phyloP scores from a whole-genome alignment of 2,113 vertebrate genomes.

The Xyrauchen texanus region DNA sequence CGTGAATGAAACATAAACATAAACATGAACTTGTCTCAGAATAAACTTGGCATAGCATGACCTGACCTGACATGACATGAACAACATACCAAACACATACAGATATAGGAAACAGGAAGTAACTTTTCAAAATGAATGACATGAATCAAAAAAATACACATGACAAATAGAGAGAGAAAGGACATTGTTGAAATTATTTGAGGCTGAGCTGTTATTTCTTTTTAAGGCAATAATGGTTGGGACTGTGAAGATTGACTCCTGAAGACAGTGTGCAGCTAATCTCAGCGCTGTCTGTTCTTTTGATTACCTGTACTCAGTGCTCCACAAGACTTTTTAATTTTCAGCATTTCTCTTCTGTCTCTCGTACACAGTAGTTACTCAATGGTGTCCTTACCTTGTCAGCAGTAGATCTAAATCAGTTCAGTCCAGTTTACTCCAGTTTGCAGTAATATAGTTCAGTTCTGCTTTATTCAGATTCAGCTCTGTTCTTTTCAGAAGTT shows the following conservation, averaged over 20 bases:
- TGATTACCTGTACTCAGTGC: neutral
- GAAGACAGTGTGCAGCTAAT: conserved; percentile 2
- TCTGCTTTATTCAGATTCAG: neutral
- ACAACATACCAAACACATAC: no score
- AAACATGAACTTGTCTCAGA: no score
- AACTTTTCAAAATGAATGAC: no score
- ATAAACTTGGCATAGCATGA: no score
- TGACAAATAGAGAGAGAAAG: neutral
- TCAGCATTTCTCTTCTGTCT: neutral
- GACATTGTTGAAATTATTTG: conserved; percentile 15
- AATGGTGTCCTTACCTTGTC: neutral
- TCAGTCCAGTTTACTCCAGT: no score
- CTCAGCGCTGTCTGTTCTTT: neutral
- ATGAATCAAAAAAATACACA: no score
- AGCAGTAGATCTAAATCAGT: neutral
- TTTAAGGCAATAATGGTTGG: neutral
- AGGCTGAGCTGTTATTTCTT: conserved; percentile 12
- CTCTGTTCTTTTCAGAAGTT: neutral
- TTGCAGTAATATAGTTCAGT: neutral
- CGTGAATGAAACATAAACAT: no score
- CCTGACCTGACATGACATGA: no score
- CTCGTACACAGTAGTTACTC: neutral
- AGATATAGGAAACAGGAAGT: no score
- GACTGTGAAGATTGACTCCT: conserved; percentile 8
- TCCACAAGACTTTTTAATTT: neutral